Conservation (phyloP, 2,797 vertebrate species). For the Eptatretus atami region DNA sequence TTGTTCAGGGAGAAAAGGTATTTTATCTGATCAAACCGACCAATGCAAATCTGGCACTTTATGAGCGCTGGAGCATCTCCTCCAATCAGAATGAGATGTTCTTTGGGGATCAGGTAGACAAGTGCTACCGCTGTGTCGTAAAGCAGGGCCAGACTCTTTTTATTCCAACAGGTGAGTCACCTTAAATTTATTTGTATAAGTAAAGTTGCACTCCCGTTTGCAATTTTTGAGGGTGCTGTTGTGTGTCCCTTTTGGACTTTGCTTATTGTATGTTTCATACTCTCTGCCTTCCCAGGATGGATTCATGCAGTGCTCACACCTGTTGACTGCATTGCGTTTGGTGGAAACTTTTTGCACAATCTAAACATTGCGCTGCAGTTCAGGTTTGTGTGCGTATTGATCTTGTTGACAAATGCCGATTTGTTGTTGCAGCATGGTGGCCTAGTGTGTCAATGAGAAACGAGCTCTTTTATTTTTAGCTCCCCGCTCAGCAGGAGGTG, state of each 20-base stretch:
- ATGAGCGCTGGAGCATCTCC: conserved; percentile 91
- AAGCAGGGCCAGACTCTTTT: conserved; percentile 80
- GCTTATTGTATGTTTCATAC: not conserved
- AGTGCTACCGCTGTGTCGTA: conserved; percentile 81
- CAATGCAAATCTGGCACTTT: conserved; percentile 60
- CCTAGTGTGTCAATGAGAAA: too few species aligned
- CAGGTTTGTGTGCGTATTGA: conserved; percentile 27
- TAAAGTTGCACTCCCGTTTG: not conserved
- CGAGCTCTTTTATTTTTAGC: too few species aligned
- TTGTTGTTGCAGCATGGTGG: too few species aligned
- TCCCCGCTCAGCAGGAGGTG: too few species aligned
- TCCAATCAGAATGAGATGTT: conserved; percentile 92
- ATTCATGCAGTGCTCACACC: conserved; percentile 93
- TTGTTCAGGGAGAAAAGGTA: conserved; percentile 59
- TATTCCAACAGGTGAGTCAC: conserved; percentile 65
- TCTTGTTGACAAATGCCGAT: not conserved
- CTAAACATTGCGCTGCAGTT: conserved; percentile 99
- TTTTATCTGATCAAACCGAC: conserved; percentile 95
- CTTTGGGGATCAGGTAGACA: conserved; percentile 81
- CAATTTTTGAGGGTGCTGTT: too few species aligned
- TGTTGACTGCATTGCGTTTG: conserved; percentile 99
- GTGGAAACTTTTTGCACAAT: conserved; percentile 97
- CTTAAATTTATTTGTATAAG: not conserved
- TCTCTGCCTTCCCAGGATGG: conserved; percentile 37
- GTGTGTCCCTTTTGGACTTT: too few species aligned